These are phyloP conservation scores for Calidris pygmaea DNA, from an alignment of 2,113 vertebrate genomes.

Conservation along the genomic window DNA sequence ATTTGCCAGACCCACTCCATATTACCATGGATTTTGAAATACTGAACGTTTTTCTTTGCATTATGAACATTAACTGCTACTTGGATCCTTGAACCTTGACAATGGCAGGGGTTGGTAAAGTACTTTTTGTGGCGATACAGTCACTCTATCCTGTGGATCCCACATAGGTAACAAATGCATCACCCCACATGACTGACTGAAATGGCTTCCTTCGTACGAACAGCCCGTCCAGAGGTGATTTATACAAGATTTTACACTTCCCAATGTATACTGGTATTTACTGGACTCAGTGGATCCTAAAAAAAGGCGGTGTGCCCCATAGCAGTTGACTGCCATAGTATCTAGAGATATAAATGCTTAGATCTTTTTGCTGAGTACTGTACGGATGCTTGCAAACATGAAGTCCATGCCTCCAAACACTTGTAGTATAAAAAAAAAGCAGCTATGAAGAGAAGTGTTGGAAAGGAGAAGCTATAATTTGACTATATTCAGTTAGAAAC, in stretches of 20 bases:
- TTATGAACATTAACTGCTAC: neutral
- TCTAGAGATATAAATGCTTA: neutral
- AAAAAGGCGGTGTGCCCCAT: neutral
- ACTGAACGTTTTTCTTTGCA: neutral
- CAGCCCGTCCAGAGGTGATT: neutral
- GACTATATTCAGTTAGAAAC: neutral
- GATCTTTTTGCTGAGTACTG: neutral
- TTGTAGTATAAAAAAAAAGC: neutral
- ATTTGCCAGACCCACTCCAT: accelerated
- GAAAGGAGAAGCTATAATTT: neutral
- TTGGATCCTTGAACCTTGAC: neutral
- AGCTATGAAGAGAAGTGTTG: accelerated
- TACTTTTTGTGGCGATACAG: neutral
- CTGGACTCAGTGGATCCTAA: neutral
- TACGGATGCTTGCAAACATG: neutral
- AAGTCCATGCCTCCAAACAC: neutral
- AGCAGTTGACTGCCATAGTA: neutral
- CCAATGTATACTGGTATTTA: neutral
- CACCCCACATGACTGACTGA: neutral
- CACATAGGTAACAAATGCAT: neutral
- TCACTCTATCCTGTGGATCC: neutral
- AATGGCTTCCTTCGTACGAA: neutral
- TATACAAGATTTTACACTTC: neutral
- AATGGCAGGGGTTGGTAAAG: neutral
- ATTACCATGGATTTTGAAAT: neutral